phyloP scores from a whole-genome alignment of 2,113 vertebrate species.

The Lutjanus erythropterus region DNA sequence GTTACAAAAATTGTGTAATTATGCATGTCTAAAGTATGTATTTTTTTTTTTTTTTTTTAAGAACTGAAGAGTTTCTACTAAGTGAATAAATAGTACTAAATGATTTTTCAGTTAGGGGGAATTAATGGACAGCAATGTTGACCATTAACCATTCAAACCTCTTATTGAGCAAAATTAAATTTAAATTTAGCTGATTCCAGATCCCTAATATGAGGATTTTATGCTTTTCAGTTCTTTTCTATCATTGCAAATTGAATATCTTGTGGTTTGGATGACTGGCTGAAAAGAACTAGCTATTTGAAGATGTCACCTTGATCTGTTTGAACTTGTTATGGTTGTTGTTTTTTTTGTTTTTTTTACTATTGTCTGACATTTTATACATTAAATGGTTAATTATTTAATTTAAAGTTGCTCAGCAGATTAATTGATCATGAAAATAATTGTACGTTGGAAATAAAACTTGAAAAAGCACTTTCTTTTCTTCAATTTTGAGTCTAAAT shows the following conservation, averaged over 20 bases:
- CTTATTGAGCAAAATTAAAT: neutral
- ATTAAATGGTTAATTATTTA: too few species aligned
- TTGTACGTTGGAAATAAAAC: neutral
- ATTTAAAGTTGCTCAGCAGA: neutral
- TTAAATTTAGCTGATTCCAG: neutral
- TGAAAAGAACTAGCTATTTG: neutral
- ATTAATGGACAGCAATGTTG: neutral
- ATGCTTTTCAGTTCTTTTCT: neutral
- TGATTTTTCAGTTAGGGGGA: neutral
- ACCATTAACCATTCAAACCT: neutral
- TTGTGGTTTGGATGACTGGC: neutral
- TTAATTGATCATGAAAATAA: too few species aligned
- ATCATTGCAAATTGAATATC: neutral
- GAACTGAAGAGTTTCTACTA: too few species aligned
- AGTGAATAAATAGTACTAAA: neutral
- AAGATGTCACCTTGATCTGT: neutral
- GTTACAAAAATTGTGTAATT: neutral
- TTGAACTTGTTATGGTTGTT: neutral
- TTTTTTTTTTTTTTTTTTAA: neutral
- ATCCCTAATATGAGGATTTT: neutral
- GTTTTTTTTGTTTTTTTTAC: neutral
- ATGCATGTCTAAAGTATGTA: neutral
- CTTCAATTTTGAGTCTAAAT: neutral
- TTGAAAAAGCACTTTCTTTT: too few species aligned
- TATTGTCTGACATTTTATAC: neutral